Base-by-base conservation (phyloP, 2,797 vertebrate species). In the Hoplostethus mediterraneus region DNA sequence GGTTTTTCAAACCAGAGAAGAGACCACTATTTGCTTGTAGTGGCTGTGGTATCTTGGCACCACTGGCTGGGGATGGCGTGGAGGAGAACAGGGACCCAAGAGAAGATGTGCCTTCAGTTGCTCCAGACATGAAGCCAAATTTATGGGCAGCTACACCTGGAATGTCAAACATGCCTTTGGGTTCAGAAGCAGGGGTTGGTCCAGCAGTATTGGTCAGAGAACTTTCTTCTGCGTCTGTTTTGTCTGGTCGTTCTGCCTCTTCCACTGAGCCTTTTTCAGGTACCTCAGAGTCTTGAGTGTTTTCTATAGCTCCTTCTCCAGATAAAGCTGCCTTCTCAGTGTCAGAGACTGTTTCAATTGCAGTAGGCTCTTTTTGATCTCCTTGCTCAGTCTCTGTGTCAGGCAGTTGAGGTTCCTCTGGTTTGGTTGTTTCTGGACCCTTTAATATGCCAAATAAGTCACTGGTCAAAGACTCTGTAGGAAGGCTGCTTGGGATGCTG, bases 371-470 rank as follows among this genome's bases (percentile, higher is more conserved):
- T 10, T 5, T 63, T 9, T 40, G 13, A 49, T 83, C 63, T 9
- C 0, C 33, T 67, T 73, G 69, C 52, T 8, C 17, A 72, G 70
- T 51, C 5, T 82, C 73, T 67, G 71, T 51, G 13, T 2, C 71
- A 57, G 83, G 36, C 10, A 81, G 81, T 65, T 75, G 71, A 53
- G 67, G 71, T 65, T 92, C 90, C 49, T 90, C 87, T 59, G 90
- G 42, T 87, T 93, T 93, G 31, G 85, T 61, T 14, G 87, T 28
- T 45, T 95, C 94, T 1, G 92, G 77, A 74, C 94, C 91, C 91
- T 95, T 97, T 79, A 98, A 98, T 44, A 98, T 93, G 72, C 95
- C 94, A 63, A 99, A 95, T 25, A 98, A 80, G 48, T 98, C 97
- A 77, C 67, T 91, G 42, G 95, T 95, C 44, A 97, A 82, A n/a